These are phyloP conservation scores for Synanthedon formicaeformis DNA, from an alignment of 2,888 invertebrate species.

Conservation along the genomic window DNA sequence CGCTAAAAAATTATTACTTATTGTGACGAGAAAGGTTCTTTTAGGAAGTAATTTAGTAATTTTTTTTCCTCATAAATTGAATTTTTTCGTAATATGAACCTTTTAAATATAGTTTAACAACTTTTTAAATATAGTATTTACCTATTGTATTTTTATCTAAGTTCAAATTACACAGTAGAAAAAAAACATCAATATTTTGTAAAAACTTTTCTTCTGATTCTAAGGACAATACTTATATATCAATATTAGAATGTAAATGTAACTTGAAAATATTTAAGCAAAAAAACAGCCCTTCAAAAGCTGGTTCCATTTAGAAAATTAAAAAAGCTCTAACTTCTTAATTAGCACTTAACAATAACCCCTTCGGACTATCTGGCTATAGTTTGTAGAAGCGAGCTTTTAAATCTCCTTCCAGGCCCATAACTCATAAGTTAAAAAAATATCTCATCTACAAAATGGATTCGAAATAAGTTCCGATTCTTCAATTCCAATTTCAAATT, in stretches of 20 bases:
- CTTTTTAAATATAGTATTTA: too few relatives aligned
- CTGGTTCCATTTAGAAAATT: conserved; percentile 14
- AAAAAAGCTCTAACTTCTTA: conserved; percentile 9
- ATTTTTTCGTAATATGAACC: too few relatives aligned
- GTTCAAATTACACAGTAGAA: too few relatives aligned
- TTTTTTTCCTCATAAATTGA: too few relatives aligned
- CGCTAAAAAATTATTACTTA: too few relatives aligned
- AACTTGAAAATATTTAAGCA: background rate
- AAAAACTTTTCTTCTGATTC: too few relatives aligned
- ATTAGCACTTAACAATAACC: background rate
- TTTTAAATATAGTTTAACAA: too few relatives aligned
- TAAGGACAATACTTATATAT: background rate
- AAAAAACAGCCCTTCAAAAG: background rate
- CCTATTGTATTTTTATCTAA: too few relatives aligned
- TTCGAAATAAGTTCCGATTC: conserved; percentile 61
- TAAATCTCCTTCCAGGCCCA: conserved; percentile 19
- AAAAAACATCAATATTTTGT: too few relatives aligned
- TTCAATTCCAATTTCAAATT: conserved; percentile 62
- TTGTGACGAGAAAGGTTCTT: too few relatives aligned
- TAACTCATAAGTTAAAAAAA: conserved; percentile 49
- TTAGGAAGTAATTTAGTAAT: too few relatives aligned
- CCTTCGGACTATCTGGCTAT: background rate
- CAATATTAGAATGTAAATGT: background rate
- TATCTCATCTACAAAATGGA: conserved; percentile 64
- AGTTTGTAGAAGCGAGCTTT: conserved; percentile 11